Evolutionary conservation across 2,113 vertebrate species (phyloP).

Genomic region (Microtus pennsylvanicus): DNA sequence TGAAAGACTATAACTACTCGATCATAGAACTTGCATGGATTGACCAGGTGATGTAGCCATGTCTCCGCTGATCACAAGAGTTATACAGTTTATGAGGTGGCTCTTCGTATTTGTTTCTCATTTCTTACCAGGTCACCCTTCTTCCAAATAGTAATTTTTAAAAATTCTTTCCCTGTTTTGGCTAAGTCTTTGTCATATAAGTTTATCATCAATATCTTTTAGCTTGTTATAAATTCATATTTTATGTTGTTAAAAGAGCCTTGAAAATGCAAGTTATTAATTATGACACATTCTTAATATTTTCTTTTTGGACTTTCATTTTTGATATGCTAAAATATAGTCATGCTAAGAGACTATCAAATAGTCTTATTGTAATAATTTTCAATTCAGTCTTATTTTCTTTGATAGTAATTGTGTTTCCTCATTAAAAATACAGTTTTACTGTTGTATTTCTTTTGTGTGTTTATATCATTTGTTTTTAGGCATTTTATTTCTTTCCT

Average conservation of each 20-base stretch:
- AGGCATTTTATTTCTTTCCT: background rate
- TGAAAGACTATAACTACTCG: background rate
- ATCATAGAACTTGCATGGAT: background rate
- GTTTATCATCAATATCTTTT: background rate
- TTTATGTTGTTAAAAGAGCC: background rate
- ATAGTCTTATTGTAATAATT: constrained; percentile 48
- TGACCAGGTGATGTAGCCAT: background rate
- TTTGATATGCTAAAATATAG: constrained; percentile 55
- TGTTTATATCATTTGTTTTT: constrained; percentile 53
- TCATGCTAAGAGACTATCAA: constrained; percentile 42
- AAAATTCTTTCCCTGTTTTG: constrained; percentile 16
- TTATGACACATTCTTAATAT: constrained; percentile 33
- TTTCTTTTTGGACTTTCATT: background rate
- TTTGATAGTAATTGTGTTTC: constrained; percentile 2
- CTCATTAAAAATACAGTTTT: background rate
- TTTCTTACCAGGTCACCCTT: background rate
- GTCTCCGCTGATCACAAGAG: background rate
- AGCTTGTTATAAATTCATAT: background rate
- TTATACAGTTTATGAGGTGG: background rate
- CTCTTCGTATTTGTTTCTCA: background rate
- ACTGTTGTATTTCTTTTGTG: background rate
- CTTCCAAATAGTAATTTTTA: background rate
- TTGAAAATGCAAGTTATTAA: constrained; percentile 39
- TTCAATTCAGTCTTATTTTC: constrained; percentile 56
- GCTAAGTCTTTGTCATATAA: background rate